phyloP scores from a whole-genome alignment of 2,113 vertebrate species.

The Plestiodon gilberti region DNA sequence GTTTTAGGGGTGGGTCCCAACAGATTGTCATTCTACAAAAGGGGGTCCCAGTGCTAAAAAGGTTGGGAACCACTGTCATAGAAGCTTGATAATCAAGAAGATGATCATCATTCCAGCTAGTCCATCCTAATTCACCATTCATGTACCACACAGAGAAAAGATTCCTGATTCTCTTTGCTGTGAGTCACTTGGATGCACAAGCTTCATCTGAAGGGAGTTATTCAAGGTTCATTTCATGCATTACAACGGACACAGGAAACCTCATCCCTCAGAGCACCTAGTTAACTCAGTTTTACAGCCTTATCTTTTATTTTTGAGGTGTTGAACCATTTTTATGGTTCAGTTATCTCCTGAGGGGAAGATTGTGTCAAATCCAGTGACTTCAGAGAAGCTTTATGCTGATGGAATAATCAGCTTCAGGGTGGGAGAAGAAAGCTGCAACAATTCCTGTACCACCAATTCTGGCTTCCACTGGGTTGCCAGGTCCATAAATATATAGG shows the following conservation, averaged over 20 bases:
- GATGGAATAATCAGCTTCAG: background rate
- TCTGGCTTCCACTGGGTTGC: background rate
- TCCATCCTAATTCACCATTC: background rate
- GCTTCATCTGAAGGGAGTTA: background rate
- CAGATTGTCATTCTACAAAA: no score
- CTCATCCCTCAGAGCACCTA: background rate
- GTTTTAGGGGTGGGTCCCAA: no score
- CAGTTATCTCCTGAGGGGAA: background rate
- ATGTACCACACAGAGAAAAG: background rate
- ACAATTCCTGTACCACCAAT: background rate
- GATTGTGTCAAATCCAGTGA: background rate
- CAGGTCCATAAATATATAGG: background rate
- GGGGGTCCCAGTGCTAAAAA: no score
- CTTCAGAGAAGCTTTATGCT: background rate
- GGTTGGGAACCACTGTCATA: no score
- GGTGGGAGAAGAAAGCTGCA: background rate
- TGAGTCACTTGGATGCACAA: background rate
- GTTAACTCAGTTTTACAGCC: background rate
- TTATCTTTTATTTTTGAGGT: background rate
- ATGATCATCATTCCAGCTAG: background rate
- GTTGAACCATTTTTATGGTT: background rate
- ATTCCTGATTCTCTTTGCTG: background rate
- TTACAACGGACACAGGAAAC: background rate
- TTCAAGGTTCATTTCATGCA: background rate
- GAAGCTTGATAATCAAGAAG: no score